Base-by-base conservation (phyloP, 2,888 invertebrate species). In the Arctia plantaginis region DNA sequence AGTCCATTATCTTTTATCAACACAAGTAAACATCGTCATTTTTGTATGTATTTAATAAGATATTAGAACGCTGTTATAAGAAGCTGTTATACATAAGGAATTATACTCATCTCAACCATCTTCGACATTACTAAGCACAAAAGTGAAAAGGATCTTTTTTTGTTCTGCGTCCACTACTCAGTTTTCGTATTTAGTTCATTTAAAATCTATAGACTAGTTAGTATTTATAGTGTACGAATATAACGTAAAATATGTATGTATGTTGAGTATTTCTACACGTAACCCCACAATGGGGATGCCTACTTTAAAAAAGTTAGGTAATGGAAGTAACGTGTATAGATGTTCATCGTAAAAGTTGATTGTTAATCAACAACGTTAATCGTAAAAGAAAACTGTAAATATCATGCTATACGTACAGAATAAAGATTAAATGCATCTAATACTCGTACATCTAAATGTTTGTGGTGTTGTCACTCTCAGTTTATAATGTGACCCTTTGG, bases 1-100 rank as follows among this genome's bases (percentile, higher is more conserved):
- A 94, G 94, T 90, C 27, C n/a, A 39, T 68, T 41, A 20, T 23
- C 7, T 39, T 33, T 55, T 35, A 20, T 8, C 51, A 51, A 20
- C 27, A n/a, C 20, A 20, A 20, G 20, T 8, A 10, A 13, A 30
- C 3, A 33, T 13, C 18, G 18, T 65, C 13, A n/a, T 47, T 27
- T 71, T 73, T 65, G 20, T 65, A 65, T 35, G 47, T 69, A 20
- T 12, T 55, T 55, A 55, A 15, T 44, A 44, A 55, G 3, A n/a
- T n/a, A 8, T n/a, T n/a, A 23, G n/a, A 2, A n/a, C 12, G 12
- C 7, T 23, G n/a, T 55, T 55, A 55, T 12, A 55, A n/a, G n/a
- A 7, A n/a, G 10, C 51, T 55, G 3, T n/a, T 23, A 6, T 23
- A 55, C 10, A 55, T n/a, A 10, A 20, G 23, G 12, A n/a, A 23